These are phyloP conservation scores for Thinocorus orbignyianus DNA, from an alignment of 2,113 vertebrate species.

Conservation along the genomic window DNA sequence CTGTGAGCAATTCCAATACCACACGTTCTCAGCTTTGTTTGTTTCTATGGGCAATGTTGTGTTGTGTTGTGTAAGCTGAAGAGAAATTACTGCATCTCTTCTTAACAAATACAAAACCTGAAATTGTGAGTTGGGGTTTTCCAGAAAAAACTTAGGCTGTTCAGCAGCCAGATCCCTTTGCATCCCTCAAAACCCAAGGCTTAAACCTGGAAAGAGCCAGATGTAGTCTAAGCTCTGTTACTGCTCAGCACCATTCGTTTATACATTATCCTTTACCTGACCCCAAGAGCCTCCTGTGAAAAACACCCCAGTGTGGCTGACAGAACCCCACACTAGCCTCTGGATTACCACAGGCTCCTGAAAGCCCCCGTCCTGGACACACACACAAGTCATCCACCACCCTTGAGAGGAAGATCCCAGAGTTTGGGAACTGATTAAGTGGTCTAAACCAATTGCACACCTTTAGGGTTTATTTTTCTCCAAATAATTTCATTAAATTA, in stretches of 20 bases:
- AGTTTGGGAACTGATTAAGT: background rate
- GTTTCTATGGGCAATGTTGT: background rate
- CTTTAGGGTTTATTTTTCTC: background rate
- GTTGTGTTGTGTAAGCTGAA: background rate
- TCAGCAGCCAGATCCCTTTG: background rate
- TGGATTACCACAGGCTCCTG: rapidly evolving
- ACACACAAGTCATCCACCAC: rapidly evolving
- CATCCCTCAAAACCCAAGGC: background rate
- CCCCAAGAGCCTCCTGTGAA: background rate
- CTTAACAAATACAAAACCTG: background rate
- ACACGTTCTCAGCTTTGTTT: background rate
- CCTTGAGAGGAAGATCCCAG: background rate
- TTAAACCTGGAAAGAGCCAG: background rate
- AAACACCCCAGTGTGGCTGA: background rate
- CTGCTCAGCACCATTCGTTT: background rate
- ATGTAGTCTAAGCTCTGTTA: background rate
- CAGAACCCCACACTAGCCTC: background rate
- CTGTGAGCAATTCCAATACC: background rate
- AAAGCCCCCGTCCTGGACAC: background rate
- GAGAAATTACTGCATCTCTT: background rate
- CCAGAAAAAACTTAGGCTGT: background rate
- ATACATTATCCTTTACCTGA: background rate
- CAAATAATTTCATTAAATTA: background rate
- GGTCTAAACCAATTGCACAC: background rate
- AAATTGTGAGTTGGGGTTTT: background rate